Evolutionary conservation across 2,113 vertebrate genomes (phyloP).

Genomic region (Triplophysa tibetana): DNA sequence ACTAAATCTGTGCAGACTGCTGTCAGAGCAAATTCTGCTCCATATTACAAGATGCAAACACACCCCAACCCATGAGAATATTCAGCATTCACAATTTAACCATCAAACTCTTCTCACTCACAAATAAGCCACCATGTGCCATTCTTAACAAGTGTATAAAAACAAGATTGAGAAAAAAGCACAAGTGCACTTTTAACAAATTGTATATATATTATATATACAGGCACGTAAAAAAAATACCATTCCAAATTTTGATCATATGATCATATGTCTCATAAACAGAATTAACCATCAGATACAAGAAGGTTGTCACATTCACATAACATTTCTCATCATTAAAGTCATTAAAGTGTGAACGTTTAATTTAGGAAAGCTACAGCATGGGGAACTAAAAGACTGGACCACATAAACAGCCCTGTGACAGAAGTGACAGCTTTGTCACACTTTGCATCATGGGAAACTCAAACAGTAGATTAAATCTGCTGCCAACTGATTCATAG

Average conservation of each 20-base stretch:
- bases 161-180: too few relatives aligned
- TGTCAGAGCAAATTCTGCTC: conserved; percentile 20
- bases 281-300: background rate
- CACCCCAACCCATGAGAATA: background rate
- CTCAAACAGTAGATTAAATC: conserved; percentile 40
- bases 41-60: conserved; percentile 7
- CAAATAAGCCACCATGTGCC: too few relatives aligned
- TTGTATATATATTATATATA: too few relatives aligned
- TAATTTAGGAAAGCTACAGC: background rate
- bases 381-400: conserved; percentile 18
- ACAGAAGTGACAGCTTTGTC: conserved; percentile 28
- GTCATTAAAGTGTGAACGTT: background rate
- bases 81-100: background rate
- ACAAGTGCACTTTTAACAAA: too few relatives aligned
- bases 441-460: conserved; percentile 30
- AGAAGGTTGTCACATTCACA: background rate
- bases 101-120: background rate
- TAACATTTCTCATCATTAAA: conserved; percentile 5
- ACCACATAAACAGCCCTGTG: conserved; percentile 18
- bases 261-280: too few relatives aligned
- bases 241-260: too few relatives aligned
- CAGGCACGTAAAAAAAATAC: too few relatives aligned
- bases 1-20: conserved; percentile 21
- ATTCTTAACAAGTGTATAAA: too few relatives aligned
- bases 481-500: conserved; percentile 3